Evolutionary conservation across 2,113 vertebrate genomes (phyloP), one percentile per base, ranked within the genome.

Genomic region (Ictidomys tridecemlineatus): DNA sequence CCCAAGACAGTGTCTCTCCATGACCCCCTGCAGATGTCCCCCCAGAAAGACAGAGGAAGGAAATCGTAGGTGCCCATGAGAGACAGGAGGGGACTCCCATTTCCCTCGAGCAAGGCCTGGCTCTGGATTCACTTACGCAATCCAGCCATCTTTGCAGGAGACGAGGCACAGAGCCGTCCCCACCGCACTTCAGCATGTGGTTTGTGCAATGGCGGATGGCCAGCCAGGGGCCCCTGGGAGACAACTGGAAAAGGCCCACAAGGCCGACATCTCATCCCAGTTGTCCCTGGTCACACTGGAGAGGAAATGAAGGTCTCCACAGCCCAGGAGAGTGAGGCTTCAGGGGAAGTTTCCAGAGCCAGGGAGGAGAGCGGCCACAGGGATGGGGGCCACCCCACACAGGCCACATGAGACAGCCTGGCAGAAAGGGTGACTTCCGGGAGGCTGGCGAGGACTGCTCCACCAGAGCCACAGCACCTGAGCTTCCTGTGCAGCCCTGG

Each of bases 381-480:
- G 30, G 5, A 1, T 12, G 11, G 0, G 39, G 48, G 1, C 48
- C 39, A 14, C n/a, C n/a, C 42, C 39, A 42, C 69, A 5, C 26
- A 28, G 17, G 37, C 78, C 42, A 12, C 56, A 11, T 0, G 14
- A 7, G 89, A 32, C 39, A 17, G 16, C 20, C 32, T 8, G 56
- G 53, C 4, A 76, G 69, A 0, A 3, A 51, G 76, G n/a, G n/a
- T 30, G 14, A 2, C 12, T 16, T 30, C 8, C 0, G 17, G 37
- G 37, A 77, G 53, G 58, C 63, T 37, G 65, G 51, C 18, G 63
- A 2, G 42, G 37, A 51, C 2, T 0, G 4, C 1, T 78, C 32
- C 24, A 24, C 42, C 26, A 58, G 37, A 78, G 1, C 4, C 22
- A 88, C 32, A 9, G n/a, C 26, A 26, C 45, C 8, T 63, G 70